These are phyloP conservation scores for Epistrophe eligans DNA, from an alignment of 2,888 invertebrate genomes.

Conservation along the genomic window DNA sequence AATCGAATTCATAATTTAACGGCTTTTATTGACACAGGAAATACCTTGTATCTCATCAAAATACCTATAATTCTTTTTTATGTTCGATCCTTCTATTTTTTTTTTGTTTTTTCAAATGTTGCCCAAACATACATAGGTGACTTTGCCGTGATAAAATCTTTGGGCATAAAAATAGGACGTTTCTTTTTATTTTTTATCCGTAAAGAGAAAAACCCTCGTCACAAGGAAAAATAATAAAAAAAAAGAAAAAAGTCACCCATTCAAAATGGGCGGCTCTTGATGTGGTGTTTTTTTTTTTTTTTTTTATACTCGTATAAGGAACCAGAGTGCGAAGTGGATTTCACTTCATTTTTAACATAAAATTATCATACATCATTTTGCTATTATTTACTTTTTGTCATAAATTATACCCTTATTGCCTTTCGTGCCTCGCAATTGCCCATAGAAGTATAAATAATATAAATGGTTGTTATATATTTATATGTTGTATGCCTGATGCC, in stretches of 20 bases:
- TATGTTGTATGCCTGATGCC: background rate
- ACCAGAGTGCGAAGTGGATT: slow-evolving; percentile 61
- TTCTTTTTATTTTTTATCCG: slow-evolving; percentile 26
- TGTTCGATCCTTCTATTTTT: background rate
- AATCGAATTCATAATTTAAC: slow-evolving; percentile 55
- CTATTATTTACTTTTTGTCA: slow-evolving; percentile 75
- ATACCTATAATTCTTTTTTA: slow-evolving; percentile 43
- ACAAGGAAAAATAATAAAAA: background rate
- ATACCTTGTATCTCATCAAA: slow-evolving; percentile 57
- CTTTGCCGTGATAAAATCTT: slow-evolving; percentile 67
- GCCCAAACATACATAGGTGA: slow-evolving; percentile 32
- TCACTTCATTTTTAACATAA: slow-evolving; percentile 72
- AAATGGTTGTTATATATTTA: slow-evolving; percentile 54
- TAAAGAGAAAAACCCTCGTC: slow-evolving; percentile 46
- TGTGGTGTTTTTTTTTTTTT: slow-evolving; percentile 14
- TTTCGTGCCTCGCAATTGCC: slow-evolving; percentile 64
- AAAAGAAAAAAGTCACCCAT: slow-evolving; percentile 55
- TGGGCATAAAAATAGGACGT: slow-evolving; percentile 55
- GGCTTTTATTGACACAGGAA: slow-evolving; percentile 33
- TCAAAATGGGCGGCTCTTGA: slow-evolving; percentile 23
- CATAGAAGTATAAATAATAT: slow-evolving; percentile 73
- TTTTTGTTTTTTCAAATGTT: background rate
- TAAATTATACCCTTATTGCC: slow-evolving; percentile 70
- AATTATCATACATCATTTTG: slow-evolving; percentile 74
- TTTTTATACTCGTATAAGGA: slow-evolving; percentile 6